phyloP scores from a whole-genome alignment of 2,797 vertebrate genomes.

The Platyrinchus mystaceus region DNA sequence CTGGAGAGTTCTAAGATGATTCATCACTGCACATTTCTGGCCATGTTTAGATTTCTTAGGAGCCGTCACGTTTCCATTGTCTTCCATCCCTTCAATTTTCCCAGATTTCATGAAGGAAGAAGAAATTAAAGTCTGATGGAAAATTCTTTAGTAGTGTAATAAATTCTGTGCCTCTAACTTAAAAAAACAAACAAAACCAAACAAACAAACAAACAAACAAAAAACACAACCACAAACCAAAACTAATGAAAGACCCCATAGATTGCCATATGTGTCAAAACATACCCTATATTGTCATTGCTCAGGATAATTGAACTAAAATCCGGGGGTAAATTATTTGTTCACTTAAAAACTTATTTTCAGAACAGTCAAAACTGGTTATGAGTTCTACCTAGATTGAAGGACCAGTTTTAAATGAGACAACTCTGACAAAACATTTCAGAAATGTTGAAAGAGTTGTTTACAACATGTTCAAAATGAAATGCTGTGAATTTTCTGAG shows the following conservation, averaged over 20 bases:
- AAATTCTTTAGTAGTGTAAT: background rate
- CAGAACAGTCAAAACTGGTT: background rate
- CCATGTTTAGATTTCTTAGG: background rate
- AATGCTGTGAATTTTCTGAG: background rate
- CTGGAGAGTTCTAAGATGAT: background rate
- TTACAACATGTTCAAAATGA: background rate
- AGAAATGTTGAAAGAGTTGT: background rate
- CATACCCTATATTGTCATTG: background rate
- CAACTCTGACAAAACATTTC: background rate
- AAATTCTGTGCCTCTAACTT: background rate
- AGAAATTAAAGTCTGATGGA: background rate
- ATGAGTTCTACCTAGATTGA: background rate
- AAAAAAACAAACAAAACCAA: background rate
- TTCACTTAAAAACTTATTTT: background rate
- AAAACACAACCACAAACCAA: no score
- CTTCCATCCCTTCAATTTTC: background rate
- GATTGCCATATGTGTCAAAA: background rate
- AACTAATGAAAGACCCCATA: background rate
- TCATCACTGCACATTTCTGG: constrained; percentile 16
- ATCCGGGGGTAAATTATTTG: accelerated
- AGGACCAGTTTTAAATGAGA: background rate
- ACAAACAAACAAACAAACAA: background rate
- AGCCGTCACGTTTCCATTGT: background rate
- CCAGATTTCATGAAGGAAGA: background rate
- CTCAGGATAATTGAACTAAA: background rate